Evolutionary conservation across 2,113 vertebrate species (phyloP), one percentile per base, ranked within the genome.

Genomic region (Eudyptes chrysolophus): DNA sequence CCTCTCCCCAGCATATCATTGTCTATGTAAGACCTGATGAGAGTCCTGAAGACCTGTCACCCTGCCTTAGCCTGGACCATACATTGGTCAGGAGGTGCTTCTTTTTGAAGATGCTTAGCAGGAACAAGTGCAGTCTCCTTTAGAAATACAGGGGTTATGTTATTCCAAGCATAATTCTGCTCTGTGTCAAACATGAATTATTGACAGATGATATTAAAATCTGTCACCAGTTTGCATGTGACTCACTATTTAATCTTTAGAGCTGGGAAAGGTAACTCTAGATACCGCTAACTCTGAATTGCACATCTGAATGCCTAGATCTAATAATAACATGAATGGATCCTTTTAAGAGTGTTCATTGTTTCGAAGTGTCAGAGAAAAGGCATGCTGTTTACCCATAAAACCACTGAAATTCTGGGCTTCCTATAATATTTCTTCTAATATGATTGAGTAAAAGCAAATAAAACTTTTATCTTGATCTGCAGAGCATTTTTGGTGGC

Each of bases 11-110:
- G 49, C 14, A 12, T 29, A 25, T 34, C 7, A 1, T 22, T 65
- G 15, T 44, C n/a, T 80, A 0, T 40, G 49, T 70, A 38, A 24
- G 55, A 82, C 29, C 26, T 13, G 38, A 9, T 48, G 34, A 10
- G 48, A 38, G 19, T 16, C 46, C 36, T 48, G 8, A 76, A 34
- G 38, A 57, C 6, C 7, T 11, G 6, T n/a, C 3, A 0, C 44
- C 51, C 34, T 20, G 22, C 49, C 32, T 44, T 7, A 10, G 1
- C 57, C 48, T 16, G 13, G 7, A 1, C 32, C 5, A 2, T 6
- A 6, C 7, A 1, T 1, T n/a, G 60, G 8, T 49, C 16, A 44
- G 42, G 40, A 52, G 40, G 11, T 18, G 29, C 16, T 48, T 29
- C 34, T 12, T 38, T 24, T 32, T 30, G 29, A 62, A 38, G 40